Conservation (phyloP, 2,888 invertebrate species). For the Phengaris alcon region DNA sequence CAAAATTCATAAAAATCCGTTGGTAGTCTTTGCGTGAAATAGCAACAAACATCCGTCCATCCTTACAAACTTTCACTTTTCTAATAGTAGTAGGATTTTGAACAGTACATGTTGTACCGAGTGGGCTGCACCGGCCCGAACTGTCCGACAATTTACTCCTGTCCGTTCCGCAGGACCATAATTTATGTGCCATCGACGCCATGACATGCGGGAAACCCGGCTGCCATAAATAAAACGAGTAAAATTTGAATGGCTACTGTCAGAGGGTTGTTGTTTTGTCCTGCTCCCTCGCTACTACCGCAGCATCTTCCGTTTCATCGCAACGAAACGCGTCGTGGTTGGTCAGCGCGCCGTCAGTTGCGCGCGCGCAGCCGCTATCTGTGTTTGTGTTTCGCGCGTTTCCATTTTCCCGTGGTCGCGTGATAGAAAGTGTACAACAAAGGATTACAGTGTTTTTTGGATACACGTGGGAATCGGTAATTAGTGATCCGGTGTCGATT, state of each 20-base stretch:
- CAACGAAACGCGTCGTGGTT: conserved; percentile 51
- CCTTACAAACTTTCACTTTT: too few relatives aligned
- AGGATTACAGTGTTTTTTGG: conserved; percentile 46
- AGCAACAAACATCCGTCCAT: too few relatives aligned
- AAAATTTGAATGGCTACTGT: conserved; percentile 47
- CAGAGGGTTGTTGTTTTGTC: conserved; percentile 53
- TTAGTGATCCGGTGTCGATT: conserved; percentile 1
- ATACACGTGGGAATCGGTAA: conserved; percentile 43
- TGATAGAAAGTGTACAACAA: conserved; percentile 44
- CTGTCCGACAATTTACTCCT: background rate
- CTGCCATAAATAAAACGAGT: conserved; percentile 47
- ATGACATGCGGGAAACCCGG: conserved; percentile 53
- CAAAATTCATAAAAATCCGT: too few relatives aligned
- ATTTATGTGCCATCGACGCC: conserved; percentile 40
- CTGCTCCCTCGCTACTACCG: conserved; percentile 45
- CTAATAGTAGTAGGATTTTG: background rate
- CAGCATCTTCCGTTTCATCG: conserved; percentile 46
- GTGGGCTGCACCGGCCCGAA: background rate
- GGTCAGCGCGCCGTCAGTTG: conserved; percentile 63
- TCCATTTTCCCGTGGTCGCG: conserved; percentile 35
- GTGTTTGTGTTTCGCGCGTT: conserved; percentile 52
- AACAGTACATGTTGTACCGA: background rate
- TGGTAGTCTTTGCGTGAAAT: too few relatives aligned
- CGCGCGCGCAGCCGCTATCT: conserved; percentile 63
- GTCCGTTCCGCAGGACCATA: conserved; percentile 1